These are phyloP conservation scores for Oryzias dopingdopingensis DNA, from an alignment of 2,797 vertebrate genomes.

Conservation along the genomic window DNA sequence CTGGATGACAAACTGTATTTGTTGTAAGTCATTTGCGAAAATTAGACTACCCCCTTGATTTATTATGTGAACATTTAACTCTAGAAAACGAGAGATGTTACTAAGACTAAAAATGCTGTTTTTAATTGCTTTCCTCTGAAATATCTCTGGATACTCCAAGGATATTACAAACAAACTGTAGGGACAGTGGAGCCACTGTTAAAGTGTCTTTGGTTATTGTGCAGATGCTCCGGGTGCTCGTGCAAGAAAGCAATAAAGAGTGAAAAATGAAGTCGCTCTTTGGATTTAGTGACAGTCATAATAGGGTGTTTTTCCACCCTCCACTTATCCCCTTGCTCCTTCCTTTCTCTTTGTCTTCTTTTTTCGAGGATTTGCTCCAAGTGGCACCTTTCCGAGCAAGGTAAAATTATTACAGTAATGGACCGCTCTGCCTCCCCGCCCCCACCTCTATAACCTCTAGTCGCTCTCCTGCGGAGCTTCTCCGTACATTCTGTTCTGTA, in stretches of 20 bases:
- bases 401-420: constrained; percentile 73
- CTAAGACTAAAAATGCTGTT: constrained; percentile 25
- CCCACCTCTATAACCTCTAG: constrained; percentile 33
- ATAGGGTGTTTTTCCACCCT: constrained; percentile 23
- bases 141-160: constrained; percentile 40
- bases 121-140: constrained; percentile 51
- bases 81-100: constrained; percentile 34
- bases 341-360: constrained; percentile 17
- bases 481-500: constrained; percentile 66
- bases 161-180: constrained; percentile 41
- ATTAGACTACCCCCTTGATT: constrained; percentile 30
- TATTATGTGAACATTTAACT: constrained; percentile 19
- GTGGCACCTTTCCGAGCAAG: constrained; percentile 58
- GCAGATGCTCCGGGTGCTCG: constrained; percentile 39
- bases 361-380: constrained; percentile 26
- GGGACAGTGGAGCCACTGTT: constrained; percentile 36
- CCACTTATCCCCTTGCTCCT: constrained; percentile 22
- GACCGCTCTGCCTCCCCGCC: constrained; percentile 28
- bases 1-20: constrained; percentile 14
- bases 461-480: constrained; percentile 37
- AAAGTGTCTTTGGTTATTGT: constrained; percentile 54
- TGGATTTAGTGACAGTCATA: constrained; percentile 51
- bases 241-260: constrained; percentile 55
- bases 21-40: constrained; percentile 20
- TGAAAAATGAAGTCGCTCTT: constrained; percentile 61